Evolutionary conservation across 2,113 vertebrate species (phyloP), one percentile per base, ranked within the genome.

Genomic region (Anseranas semipalmata): DNA sequence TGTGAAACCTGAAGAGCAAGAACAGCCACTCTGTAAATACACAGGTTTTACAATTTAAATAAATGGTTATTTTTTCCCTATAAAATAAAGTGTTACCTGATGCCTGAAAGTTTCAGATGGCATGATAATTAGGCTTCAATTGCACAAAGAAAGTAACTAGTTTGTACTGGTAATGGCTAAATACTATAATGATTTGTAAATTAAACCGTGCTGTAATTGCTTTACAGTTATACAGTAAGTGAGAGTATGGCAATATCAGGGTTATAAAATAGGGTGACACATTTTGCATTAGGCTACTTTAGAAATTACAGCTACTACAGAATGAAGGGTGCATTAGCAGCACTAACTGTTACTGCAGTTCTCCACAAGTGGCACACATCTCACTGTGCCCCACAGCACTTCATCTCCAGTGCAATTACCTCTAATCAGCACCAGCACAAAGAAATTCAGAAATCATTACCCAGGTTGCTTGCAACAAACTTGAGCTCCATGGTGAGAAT

Each of bases 1-100:
- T 82, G 58, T 89, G 93, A 96, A 97, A 95, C 59, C 35, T 84
- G 77, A 97, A 95, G 85, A 97, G 83, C 62, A 90, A 89, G 91
- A 87, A 2, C 77, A 95, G 73, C 65, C 78, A 84, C 80, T 95
- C 60, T 72, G 82, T 95, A 95, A 97, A 95, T 84, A 95, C 87
- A 93, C 80, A 78, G 67, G 73, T 87, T 91, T 96, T 95, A 92
- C 92, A 66, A 94, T 97, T 95, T 97, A 96, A 95, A 96, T 91
- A 93, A 96, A 95, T 75, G 80, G 81, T 90, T 95, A 77, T 91
- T 95, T 97, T 96, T 96, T 52, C 80, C 91, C 86, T 92, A 92
- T 89, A 95, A 97, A 97, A 95, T 86, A 90, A 95, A 95, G 93
- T 89, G 86, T 83, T 96, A 96, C 94, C 76, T 95, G 93, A 97